Conservation (phyloP, 2,113 vertebrate genomes). For the Ellobius talpinus region DNA sequence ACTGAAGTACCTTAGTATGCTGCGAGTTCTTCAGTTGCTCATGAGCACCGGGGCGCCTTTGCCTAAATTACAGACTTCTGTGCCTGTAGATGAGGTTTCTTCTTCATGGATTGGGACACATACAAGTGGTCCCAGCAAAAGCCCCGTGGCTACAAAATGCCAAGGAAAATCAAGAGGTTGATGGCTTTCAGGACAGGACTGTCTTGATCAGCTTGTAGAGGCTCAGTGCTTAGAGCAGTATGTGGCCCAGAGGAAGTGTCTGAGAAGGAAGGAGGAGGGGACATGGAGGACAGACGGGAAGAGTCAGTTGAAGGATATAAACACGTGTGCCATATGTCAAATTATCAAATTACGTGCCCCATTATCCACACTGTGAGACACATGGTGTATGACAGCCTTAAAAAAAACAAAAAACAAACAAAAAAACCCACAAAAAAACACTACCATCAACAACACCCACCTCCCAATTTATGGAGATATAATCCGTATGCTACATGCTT, state of each 20-base stretch:
- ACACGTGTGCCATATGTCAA: neutral
- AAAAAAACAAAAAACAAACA: neutral
- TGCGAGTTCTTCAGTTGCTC: neutral
- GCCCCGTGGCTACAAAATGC: neutral
- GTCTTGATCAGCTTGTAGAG: neutral
- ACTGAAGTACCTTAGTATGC: neutral
- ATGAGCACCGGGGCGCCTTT: rapidly evolving
- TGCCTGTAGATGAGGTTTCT: neutral
- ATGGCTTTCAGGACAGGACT: neutral
- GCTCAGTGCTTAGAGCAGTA: neutral
- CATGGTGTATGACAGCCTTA: neutral
- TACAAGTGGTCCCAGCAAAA: neutral
- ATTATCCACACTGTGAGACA: neutral
- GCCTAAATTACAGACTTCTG: neutral
- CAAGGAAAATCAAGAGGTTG: neutral
- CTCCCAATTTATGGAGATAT: neutral
- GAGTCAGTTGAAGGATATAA: neutral
- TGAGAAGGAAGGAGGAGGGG: neutral
- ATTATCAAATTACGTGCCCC: too few species aligned
- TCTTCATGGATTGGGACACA: neutral
- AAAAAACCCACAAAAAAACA: too few species aligned
- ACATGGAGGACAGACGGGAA: too few species aligned
- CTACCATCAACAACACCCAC: neutral
- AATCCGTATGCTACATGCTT: neutral
- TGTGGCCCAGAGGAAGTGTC: neutral